Base-by-base conservation (phyloP, 2,888 invertebrate genomes). In the Chironomus tentans region DNA sequence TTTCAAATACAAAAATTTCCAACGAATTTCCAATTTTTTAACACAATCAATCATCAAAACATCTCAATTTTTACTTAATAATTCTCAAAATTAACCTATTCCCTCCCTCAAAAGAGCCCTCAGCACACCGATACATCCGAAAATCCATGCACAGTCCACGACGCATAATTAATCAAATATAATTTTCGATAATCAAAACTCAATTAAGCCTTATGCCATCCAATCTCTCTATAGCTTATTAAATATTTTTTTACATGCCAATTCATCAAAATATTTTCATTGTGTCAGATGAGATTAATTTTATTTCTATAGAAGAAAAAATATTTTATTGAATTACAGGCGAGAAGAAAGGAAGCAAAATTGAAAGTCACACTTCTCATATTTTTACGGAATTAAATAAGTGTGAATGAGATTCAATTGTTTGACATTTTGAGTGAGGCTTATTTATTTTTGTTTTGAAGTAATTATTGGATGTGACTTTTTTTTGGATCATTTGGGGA, bases 131-230 rank as follows among this genome's bases (percentile, higher is more conserved):
- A n/a, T n/a, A n/a, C n/a, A n/a, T n/a, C n/a, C 7, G 10, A 38
- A 38, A 38, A 10, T 38, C 38, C 38, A 38, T 38, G 10, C 38
- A 38, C 38, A 38, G 38, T 38, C 38, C 38, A 21, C 38, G 38
- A 46, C 38, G 50, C 13, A 47, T 56, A 76, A 76, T 76, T 76
- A 76, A 76, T 76, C 76, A 76, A 74, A 68, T 21, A 62, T 56
- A 46, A 18, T 69, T 68, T 76, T 69, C 21, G 38, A 68, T 69
- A 69, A 76, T 76, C 69, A 76, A 76, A 76, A 69, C 56, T 21
- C 69, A 76, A 76, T 76, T 62, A 76, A 7, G 50, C 38, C 38
- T 15, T 24, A 18, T 13, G 48, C 3, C 69, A n/a, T 46, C 47
- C 12, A 73, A 50, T 10, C 7, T 22, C 7, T 47, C 18, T 21